phyloP scores from a whole-genome alignment of 92 coral and sea anemone species.

The Zoanthus sociatus region DNA sequence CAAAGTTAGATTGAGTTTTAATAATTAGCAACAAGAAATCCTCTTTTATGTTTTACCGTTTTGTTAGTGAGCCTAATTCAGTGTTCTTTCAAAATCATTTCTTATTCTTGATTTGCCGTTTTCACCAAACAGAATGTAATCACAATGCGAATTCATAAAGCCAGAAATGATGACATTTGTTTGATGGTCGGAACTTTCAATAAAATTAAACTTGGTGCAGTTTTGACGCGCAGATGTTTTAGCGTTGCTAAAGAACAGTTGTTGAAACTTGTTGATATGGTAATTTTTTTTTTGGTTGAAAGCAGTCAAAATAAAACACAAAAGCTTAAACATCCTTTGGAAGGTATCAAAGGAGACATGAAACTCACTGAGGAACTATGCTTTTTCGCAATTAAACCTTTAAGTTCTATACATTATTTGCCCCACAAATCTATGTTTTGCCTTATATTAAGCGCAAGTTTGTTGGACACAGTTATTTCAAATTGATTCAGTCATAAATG shows the following conservation, averaged over 20 bases:
- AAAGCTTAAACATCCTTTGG: neutral
- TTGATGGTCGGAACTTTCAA: conserved; percentile 35
- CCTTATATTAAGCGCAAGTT: neutral
- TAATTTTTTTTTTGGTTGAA: neutral
- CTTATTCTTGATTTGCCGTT: conserved; percentile 16
- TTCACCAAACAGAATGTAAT: conserved; percentile 27
- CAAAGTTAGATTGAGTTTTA: conserved; percentile 5
- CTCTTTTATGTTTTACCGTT: conserved; percentile 6
- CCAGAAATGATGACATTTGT: conserved; percentile 13
- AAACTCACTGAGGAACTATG: neutral
- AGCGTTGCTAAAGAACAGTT: neutral
- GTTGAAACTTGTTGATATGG: conserved; percentile 21
- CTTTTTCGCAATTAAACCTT: neutral
- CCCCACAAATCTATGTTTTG: neutral
- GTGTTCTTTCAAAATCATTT: conserved; percentile 7
- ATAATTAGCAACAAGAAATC: neutral
- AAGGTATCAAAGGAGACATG: neutral
- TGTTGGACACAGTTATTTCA: neutral
- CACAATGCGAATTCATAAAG: conserved; percentile 25
- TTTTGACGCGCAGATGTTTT: conserved; percentile 53
- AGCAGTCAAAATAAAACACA: neutral
- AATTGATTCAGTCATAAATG: neutral
- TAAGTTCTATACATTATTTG: neutral
- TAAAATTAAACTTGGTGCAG: conserved; percentile 1
- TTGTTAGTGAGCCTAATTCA: neutral